Conservation (phyloP, 64 coral and sea anemone genomes). For the Montipora foliosa region DNA sequence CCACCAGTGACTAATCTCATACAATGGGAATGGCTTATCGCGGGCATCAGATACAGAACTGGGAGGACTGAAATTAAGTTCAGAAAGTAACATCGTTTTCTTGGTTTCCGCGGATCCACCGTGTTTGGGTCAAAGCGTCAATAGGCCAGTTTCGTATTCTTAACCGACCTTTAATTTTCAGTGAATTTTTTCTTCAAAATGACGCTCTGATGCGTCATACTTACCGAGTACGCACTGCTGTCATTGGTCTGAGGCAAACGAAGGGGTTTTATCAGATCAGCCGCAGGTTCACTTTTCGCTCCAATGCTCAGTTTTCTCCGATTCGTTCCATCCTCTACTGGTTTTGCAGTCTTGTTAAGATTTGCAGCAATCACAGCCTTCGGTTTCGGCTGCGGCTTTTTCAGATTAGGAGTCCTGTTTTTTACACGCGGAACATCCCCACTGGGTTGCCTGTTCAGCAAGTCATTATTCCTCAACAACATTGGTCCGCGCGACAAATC, state of each 20-base stretch:
- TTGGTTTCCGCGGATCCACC: too few relatives aligned
- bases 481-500: not conserved
- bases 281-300: not conserved
- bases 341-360: not conserved
- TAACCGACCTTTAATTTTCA: too few relatives aligned
- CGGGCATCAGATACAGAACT: too few relatives aligned
- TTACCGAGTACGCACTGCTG: not conserved
- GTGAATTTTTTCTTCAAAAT: too few relatives aligned
- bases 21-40: too few relatives aligned
- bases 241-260: not conserved
- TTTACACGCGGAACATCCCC: not conserved
- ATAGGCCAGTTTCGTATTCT: too few relatives aligned
- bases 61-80: too few relatives aligned
- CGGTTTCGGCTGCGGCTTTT: not conserved
- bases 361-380: not conserved
- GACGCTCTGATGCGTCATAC: not conserved
- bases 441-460: not conserved
- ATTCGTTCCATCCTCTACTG: not conserved
- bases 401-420: not conserved
- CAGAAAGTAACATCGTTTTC: too few relatives aligned
- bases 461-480: conserved; percentile 18
- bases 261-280: not conserved
- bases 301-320: not conserved
- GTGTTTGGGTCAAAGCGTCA: too few relatives aligned
- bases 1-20: too few relatives aligned